These are phyloP conservation scores for Baryphthengus martii DNA, from an alignment of 2,113 vertebrate species.

Conservation along the genomic window DNA sequence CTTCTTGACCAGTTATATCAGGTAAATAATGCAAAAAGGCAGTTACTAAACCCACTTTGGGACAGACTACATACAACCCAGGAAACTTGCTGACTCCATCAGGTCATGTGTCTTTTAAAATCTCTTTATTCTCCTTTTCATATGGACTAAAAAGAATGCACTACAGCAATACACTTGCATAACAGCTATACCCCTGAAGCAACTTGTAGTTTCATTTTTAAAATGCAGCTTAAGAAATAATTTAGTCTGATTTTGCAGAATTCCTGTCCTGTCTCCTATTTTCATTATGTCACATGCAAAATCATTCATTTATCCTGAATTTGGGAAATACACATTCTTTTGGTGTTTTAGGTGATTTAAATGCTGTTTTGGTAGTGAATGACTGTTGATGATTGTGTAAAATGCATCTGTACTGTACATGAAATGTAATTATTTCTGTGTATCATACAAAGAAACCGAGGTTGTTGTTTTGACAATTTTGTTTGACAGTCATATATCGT, in stretches of 20 bases:
- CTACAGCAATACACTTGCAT: constrained; percentile 59
- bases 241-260: constrained; percentile 55
- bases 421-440: constrained; percentile 86
- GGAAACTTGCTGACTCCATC: background rate
- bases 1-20: constrained; percentile 40
- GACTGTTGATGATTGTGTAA: constrained; percentile 82
- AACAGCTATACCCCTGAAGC: constrained; percentile 46
- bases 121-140: background rate
- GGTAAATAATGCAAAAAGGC: constrained; percentile 42
- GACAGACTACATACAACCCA: background rate
- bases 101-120: background rate
- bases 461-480: constrained; percentile 81
- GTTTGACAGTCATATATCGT: constrained; percentile 75
- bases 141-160: constrained; percentile 32
- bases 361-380: constrained; percentile 81
- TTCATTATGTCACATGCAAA: constrained; percentile 39
- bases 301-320: constrained; percentile 65
- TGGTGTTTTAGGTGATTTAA: constrained; percentile 80
- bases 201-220: constrained; percentile 56
- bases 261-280: constrained; percentile 51
- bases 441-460: constrained; percentile 80
- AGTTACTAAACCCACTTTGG: constrained; percentile 17
- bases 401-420: constrained; percentile 89
- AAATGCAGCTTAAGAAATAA: constrained; percentile 54
- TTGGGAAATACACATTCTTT: constrained; percentile 70